Evolutionary conservation across 2,113 vertebrate genomes (phyloP).

Genomic region (Seriola aureovittata): DNA sequence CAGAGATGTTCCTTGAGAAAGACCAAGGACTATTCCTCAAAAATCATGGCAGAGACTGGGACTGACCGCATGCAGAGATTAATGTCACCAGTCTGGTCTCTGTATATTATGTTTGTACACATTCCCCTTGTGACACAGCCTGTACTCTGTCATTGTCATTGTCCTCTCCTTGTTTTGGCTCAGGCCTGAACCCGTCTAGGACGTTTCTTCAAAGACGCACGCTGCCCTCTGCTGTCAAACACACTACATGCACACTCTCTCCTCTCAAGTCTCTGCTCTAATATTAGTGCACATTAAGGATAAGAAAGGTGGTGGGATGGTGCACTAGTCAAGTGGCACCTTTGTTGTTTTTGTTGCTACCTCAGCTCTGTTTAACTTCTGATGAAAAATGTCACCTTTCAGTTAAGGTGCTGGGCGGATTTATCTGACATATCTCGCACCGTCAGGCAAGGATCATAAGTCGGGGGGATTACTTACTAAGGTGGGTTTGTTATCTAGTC

Average conservation of each 20-base stretch:
- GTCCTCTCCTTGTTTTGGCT: conserved; percentile 43
- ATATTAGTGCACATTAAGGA: conserved; percentile 48
- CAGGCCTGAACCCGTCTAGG: conserved; percentile 17
- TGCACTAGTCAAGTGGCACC: conserved; percentile 3
- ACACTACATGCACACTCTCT: conserved; percentile 48
- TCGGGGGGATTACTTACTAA: conserved; percentile 10
- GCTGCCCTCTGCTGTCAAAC: conserved; percentile 77
- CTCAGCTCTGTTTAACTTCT: conserved; percentile 16
- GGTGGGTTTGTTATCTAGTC: conserved; percentile 32
- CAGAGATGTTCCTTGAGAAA: conserved; percentile 33
- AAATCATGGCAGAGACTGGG: conserved; percentile 4
- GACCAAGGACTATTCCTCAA: conserved; percentile 5
- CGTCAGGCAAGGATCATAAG: conserved; percentile 9
- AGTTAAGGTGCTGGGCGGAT: conserved; percentile 28
- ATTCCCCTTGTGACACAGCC: conserved; percentile 33
- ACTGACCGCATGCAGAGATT: conserved; percentile 43
- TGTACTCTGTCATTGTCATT: conserved; percentile 43
- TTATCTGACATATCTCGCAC: conserved; percentile 11
- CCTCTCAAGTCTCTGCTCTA: conserved; percentile 20
- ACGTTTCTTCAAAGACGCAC: conserved; percentile 61
- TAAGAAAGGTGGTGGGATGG: conserved; percentile 27
- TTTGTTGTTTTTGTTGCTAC: conserved; percentile 25
- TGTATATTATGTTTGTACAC: conserved; percentile 28
- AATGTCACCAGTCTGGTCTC: conserved; percentile 37
- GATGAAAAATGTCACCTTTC: conserved; percentile 25